Base-by-base conservation (phyloP, 2,797 vertebrate genomes). In the Huso huso region DNA sequence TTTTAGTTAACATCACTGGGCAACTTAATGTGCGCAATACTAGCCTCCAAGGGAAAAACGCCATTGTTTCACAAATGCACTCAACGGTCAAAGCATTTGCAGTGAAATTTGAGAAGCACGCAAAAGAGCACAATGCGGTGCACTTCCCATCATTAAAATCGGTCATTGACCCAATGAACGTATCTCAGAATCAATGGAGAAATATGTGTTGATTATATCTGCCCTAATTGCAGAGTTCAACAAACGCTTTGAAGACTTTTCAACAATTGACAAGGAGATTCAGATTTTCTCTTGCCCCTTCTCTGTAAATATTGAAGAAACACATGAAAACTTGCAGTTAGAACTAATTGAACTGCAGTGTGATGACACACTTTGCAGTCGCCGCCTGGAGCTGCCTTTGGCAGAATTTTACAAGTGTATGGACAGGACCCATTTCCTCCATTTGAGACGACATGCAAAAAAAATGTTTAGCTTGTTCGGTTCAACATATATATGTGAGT, bases 101-200 rank as follows among this genome's bases (percentile, higher is more conserved):
- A 23, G 64, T 61, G 6, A 76, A 76, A 62, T 68, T 70, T 70
- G 55, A 72, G 59, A n/a, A 55, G 60, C 68, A 74, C 15, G 58
- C 71, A 12, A 1, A 10, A 23, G 52, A 49, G 49, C 55, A 63
- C 8, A 70, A 67, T 68, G 68, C 52, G 37, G 61, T 5, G 1
- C 70, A 74, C 68, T 71, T 74, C 49, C 69, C 70, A 66, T 67
- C 50, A 5, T 64, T 76, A 51, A 75, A 66, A 67, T 74, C 60
- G 68, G 62, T 23, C 23, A 63, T 55, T 1, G 9, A 50, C 68
- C 53, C 74, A 53, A 72, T 37, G 64, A 53, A 62, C 13, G 63
- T 7, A 48, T 66, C 59, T 71, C 61, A 71, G 63, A 64, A 60
- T 66, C 72, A 73, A 73, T 53, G 49, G 65, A 8, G 52, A 70